These are phyloP conservation scores for Pleuronectes platessa DNA, from an alignment of 2,113 vertebrate species.

Conservation along the genomic window DNA sequence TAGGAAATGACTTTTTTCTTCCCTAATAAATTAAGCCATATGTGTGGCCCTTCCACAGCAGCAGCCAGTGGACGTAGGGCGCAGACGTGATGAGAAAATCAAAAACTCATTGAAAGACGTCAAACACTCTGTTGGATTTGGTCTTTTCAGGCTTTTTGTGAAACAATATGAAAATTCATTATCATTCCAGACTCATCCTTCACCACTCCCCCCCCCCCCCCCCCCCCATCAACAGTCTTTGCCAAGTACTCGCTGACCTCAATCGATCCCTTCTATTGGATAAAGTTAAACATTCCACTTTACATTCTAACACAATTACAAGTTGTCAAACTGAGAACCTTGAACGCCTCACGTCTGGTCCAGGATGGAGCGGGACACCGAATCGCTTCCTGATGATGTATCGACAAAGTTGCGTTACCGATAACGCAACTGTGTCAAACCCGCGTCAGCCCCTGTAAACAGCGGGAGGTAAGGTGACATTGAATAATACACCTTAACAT, in stretches of 20 bases:
- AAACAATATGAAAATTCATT: neutral
- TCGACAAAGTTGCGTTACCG: conserved; percentile 34
- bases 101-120: neutral
- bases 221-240: neutral
- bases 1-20: neutral
- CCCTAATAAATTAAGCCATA: neutral
- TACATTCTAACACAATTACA: conserved; percentile 11
- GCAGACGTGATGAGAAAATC: neutral
- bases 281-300: conserved; percentile 32
- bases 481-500: conserved; percentile 37
- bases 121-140: neutral
- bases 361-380: conserved; percentile 4
- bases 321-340: conserved; percentile 11
- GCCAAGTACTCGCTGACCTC: conserved; percentile 28
- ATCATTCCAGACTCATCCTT: neutral
- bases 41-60: neutral
- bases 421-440: conserved; percentile 29
- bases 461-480: conserved; percentile 26
- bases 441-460: conserved; percentile 29
- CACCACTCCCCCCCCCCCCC: neutral
- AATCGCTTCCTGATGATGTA: conserved; percentile 21
- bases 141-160: neutral
- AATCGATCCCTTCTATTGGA: conserved; percentile 31
- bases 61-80: neutral
- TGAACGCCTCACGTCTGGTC: conserved; percentile 28